phyloP scores from a whole-genome alignment of 37 sponge, comb jelly and placozoan species.

The Halisarca cf. caerulea region DNA sequence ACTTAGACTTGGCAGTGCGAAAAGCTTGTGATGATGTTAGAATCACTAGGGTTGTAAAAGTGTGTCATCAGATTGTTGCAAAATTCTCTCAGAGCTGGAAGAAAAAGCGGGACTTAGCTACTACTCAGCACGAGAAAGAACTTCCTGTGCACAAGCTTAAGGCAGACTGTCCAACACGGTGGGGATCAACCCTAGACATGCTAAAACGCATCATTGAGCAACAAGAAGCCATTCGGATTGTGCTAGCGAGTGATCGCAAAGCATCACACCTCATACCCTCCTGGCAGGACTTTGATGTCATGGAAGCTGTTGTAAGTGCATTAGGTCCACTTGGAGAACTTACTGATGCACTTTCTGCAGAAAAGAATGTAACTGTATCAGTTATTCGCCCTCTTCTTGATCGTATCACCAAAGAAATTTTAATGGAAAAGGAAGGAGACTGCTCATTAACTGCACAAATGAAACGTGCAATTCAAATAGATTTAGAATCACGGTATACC shows the following conservation, averaged over 20 bases:
- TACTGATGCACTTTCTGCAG: slow-evolving; percentile 25
- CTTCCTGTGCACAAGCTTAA: neutral
- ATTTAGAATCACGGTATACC: slow-evolving; percentile 23
- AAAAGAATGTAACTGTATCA: slow-evolving; percentile 35
- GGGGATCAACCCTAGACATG: too few species aligned
- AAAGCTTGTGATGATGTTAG: neutral
- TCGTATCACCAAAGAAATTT: neutral
- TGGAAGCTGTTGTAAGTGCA: slow-evolving; percentile 2
- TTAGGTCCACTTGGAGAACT: slow-evolving; percentile 18
- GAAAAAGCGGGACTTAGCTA: neutral
- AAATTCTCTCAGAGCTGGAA: slow-evolving; percentile 23
- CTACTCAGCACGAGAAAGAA: neutral
- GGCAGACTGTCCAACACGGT: too few species aligned
- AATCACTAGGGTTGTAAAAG: neutral
- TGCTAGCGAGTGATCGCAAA: slow-evolving; percentile 36
- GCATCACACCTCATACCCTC: slow-evolving; percentile 34
- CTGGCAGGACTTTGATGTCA: slow-evolving; percentile 39
- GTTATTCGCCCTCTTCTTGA: neutral
- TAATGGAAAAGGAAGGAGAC: slow-evolving; percentile 2
- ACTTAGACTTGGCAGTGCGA: slow-evolving; percentile 17
- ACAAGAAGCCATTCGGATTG: slow-evolving; percentile 27
- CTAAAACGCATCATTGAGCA: neutral
- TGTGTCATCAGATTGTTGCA: slow-evolving; percentile 13
- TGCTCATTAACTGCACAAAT: slow-evolving; percentile 26
- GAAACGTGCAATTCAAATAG: slow-evolving; percentile 16